These are phyloP conservation scores for Rhinella marina DNA, from an alignment of 2,797 vertebrate species.

Conservation along the genomic window DNA sequence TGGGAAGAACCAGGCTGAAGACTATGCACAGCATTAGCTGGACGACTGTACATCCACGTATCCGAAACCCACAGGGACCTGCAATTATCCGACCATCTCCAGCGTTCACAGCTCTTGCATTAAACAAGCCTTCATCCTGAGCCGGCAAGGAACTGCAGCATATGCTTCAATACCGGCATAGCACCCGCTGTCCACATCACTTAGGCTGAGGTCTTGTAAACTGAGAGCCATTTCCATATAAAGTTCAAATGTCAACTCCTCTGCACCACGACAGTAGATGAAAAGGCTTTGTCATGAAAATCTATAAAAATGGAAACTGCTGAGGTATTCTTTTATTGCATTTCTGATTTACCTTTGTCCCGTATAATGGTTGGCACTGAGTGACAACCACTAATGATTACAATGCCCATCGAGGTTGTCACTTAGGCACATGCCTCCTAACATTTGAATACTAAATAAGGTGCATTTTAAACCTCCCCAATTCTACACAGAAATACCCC, in stretches of 20 bases:
- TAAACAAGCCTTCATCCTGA: conserved; percentile 18
- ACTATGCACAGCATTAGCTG: not conserved
- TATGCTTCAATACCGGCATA: not conserved
- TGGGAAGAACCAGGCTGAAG: not conserved
- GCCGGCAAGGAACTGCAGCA: not conserved
- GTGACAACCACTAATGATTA: not conserved
- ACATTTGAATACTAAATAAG: no score
- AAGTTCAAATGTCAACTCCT: not conserved
- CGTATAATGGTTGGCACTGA: no score
- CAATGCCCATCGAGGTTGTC: not conserved
- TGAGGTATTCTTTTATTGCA: not conserved
- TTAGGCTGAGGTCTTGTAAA: not conserved
- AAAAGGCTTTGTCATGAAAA: not conserved
- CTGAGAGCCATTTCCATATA: not conserved
- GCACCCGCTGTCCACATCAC: not conserved
- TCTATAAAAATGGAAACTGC: not conserved
- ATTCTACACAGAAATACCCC: no score
- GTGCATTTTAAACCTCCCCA: no score
- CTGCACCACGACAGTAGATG: not conserved
- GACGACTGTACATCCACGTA: not conserved
- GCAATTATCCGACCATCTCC: not conserved
- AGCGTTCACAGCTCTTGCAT: conserved; percentile 5
- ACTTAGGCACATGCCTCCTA: not conserved
- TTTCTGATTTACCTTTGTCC: not conserved
- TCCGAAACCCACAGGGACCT: not conserved